Evolutionary conservation across 2,113 vertebrate genomes (phyloP).

Genomic region (Malaclemys terrapin): DNA sequence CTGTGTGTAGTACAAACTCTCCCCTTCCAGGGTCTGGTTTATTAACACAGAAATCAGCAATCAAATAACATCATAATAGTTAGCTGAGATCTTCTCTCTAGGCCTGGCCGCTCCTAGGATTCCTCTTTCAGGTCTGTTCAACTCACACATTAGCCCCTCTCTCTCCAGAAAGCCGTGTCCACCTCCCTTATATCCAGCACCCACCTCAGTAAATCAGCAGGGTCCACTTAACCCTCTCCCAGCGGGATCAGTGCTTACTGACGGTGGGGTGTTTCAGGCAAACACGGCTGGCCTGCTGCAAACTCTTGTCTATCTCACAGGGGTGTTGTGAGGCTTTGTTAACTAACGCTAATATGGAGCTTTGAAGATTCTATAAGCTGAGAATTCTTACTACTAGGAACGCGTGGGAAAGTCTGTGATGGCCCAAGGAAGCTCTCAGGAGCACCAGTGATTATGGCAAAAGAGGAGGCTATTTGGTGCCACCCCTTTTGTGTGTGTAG

Average conservation of each 20-base stretch:
- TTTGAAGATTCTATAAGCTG: no score
- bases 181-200: rapidly evolving
- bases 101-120: not conserved
- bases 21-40: not conserved
- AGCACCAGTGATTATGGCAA: not conserved
- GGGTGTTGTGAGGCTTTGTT: not conserved
- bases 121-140: rapidly evolving
- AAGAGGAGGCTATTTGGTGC: not conserved
- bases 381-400: not conserved
- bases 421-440: not conserved
- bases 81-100: not conserved
- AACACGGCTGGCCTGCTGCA: rapidly evolving
- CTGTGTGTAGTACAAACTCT: not conserved
- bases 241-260: rapidly evolving
- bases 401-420: not conserved
- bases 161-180: rapidly evolving
- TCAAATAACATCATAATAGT: not conserved
- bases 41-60: not conserved
- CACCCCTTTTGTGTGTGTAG: not conserved
- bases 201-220: not conserved
- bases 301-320: not conserved
- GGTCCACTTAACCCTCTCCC: rapidly evolving
- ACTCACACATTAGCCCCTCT: not conserved
- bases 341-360: not conserved
- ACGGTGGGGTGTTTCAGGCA: rapidly evolving